phyloP scores from a whole-genome alignment of 2,113 vertebrate species.

The Microtus montanus region DNA sequence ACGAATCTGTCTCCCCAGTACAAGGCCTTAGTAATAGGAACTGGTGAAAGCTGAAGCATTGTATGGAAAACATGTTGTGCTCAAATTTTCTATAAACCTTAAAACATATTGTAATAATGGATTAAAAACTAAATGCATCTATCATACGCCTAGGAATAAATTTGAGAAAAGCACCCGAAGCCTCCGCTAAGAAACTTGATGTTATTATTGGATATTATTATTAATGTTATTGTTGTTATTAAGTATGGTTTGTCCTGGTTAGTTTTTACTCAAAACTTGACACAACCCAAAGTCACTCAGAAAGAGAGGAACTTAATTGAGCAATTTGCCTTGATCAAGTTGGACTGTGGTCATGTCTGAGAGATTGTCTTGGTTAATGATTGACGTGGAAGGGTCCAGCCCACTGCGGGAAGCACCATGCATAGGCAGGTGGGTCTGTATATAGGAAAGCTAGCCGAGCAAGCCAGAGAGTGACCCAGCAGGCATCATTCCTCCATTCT shows the following conservation, averaged over 20 bases:
- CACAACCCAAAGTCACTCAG: background rate
- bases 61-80: background rate
- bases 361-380: background rate
- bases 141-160: background rate
- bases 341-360: background rate
- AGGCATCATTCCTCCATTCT: background rate
- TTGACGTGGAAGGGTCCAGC: background rate
- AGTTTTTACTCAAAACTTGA: background rate
- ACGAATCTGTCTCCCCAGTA: background rate
- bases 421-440: background rate
- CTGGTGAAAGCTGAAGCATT: fast-evolving
- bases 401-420: too few relatives aligned
- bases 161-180: background rate
- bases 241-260: too few relatives aligned
- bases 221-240: background rate
- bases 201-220: background rate
- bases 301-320: background rate
- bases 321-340: background rate
- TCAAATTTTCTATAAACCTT: background rate
- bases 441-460: background rate
- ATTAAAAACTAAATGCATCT: background rate
- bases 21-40: background rate
- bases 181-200: background rate
- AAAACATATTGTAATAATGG: background rate
- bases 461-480: background rate